Percentiles rank a stretch among this genome's conserved stretches.
phyloP scores from a whole-genome alignment of 2,888 invertebrate species.

The Aelia acuminata region DNA sequence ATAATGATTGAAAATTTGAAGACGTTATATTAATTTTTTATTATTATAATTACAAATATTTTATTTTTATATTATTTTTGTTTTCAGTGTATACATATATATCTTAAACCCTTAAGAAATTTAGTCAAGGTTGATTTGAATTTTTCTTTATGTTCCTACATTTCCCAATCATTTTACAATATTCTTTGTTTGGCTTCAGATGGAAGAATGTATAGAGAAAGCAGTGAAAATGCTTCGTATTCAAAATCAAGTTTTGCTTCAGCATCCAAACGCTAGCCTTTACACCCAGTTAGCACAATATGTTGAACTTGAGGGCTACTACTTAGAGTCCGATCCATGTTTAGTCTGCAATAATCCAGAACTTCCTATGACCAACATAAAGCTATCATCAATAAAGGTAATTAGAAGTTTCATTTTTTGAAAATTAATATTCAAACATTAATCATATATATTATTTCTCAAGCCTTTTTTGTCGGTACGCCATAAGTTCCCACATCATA shows the following conservation, averaged over 20 bases:
- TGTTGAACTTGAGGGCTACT: constrained; percentile 96
- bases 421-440: too few relatives aligned
- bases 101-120: too few relatives aligned
- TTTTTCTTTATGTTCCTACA: too few relatives aligned
- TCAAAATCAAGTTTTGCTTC: constrained; percentile 90
- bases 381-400: constrained; percentile 92
- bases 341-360: constrained; percentile 98
- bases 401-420: not conserved
- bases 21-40: too few relatives aligned
- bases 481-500: too few relatives aligned
- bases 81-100: too few relatives aligned
- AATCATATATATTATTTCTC: too few relatives aligned
- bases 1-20: too few relatives aligned
- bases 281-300: constrained; percentile 94
- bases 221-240: constrained; percentile 87
- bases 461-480: too few relatives aligned
- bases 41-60: too few relatives aligned
- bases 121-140: too few relatives aligned
- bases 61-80: not conserved
- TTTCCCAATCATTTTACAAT: too few relatives aligned
- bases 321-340: constrained; percentile 96
- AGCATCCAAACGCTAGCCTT: constrained; percentile 94
- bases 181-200: constrained; percentile 70
- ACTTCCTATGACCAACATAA: constrained; percentile 90
- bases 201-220: constrained; percentile 84